Base-by-base conservation (phyloP, 2,113 vertebrate species). In the Xiphophorus hellerii region DNA sequence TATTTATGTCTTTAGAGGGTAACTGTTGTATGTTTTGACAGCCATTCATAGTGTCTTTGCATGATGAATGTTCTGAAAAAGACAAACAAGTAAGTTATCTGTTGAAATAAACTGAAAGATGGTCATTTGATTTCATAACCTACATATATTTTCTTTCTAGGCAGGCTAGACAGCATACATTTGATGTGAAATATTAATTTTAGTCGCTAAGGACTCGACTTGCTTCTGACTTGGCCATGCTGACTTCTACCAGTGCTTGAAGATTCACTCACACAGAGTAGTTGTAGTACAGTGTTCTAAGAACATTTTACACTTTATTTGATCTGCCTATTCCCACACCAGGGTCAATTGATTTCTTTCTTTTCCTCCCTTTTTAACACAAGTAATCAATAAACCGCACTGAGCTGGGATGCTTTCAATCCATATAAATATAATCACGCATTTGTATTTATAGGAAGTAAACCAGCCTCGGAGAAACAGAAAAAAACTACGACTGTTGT, bases 371-470 rank as follows among this genome's bases (percentile, higher is more conserved):
- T n/a, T n/a, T 58, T 87, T 87, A 88, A 89, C 79, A 80, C 80
- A 84, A 83, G 81, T 89, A 88, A 92, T 94, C 91, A 91, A 94
- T 93, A 93, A 81, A 67, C 70, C 80, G 77, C 80, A 71, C 72
- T 76, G 81, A 84, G 86, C 89, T 62, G 67, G 78, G 76, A 90
- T 78, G 82, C 77, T 85, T 90, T 87, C 87, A 83, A 84, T 92
- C 90, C 84, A 89, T 92, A 89, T 81, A 90, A 92, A 93, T 87
- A 90, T 92, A 90, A 92, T 91, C 79, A 80, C 75, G 77, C 82
- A 84, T 89, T 90, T 90, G 85, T 91, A 82, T 92, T 89, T 86
- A 84, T 84, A 78, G 82, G 69, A 85, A 90, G 84, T 75, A 69
- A 87, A 87, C 74, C 77, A 77, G 70, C 75, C 82, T 4, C 33